Evolutionary conservation across 2,888 invertebrate genomes (phyloP), one percentile per base, ranked within the genome.

Genomic region (Dioctria rufipes): DNA sequence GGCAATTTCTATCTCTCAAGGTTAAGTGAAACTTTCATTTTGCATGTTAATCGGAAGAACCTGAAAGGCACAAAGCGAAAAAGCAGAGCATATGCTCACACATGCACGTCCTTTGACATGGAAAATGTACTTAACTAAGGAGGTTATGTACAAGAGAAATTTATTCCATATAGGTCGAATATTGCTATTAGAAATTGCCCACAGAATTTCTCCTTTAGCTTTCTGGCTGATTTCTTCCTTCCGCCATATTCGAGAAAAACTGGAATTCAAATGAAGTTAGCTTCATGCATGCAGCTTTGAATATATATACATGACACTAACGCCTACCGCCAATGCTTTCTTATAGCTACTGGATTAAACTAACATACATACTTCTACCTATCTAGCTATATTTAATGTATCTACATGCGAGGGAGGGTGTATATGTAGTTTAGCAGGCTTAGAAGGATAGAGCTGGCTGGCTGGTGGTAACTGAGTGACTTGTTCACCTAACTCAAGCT

Each of bases 1-100:
- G 25, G 69, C 69, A 69, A 69, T 69, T 69, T 69, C 49, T 25
- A 25, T 25, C 25, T 51, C 51, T 39, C 69, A 69, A 69, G 69
- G 69, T 69, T 69, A 69, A 51, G 69, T 37, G 39, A 51, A 69
- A 69, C 49, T 69, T 69, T 69, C 69, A 51, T 69, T 69, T 69
- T 69, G 51, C 69, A 69, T 69, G 69, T 46, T 67, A 49, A 69
- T 37, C 54, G 39, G 40, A 69, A 49, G 43, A 69, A 69, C 49
- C 40, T 49, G 37, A 51, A 25, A 51, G 6, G 11, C 40, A 5
- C 51, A 49, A 69, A 69, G 54, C 39, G n/a, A 51, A 46, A 69
- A 11, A 13, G 51, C 37, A 51, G 25, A 25, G 25, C 25, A 25
- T 25, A 25, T 25, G 25, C 25, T 25, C 25, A 25, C 25, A 25